Evolutionary conservation across 2,888 invertebrate species (phyloP).

Genomic region (Lumbricus terrestris): DNA sequence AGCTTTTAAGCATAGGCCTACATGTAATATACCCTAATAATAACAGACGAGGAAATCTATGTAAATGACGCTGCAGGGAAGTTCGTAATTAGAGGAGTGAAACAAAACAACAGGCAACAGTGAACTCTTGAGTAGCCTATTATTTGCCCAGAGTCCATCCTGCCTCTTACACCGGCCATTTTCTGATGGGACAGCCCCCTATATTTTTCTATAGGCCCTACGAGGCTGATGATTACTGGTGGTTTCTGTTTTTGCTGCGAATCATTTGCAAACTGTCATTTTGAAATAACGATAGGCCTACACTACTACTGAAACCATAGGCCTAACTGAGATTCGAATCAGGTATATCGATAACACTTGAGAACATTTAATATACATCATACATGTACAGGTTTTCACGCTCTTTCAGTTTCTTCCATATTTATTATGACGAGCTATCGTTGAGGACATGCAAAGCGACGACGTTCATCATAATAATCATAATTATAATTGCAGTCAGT

Average conservation of each 20-base stretch:
- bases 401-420: not conserved
- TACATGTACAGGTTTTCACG: not conserved
- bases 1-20: not conserved
- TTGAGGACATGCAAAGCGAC: not conserved
- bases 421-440: too few relatives aligned
- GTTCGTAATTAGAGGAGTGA: not conserved
- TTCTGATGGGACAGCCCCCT: too few relatives aligned
- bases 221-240: not conserved
- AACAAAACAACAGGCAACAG: too few relatives aligned
- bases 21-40: not conserved
- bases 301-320: not conserved
- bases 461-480: not conserved
- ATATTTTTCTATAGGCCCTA: too few relatives aligned
- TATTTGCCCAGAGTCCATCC: too few relatives aligned
- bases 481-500: too few relatives aligned
- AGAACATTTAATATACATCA: not conserved
- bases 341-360: not conserved
- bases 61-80: not conserved
- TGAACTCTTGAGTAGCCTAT: too few relatives aligned
- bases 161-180: too few relatives aligned
- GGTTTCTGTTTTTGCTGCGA: not conserved
- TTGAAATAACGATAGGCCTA: not conserved
- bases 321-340: not conserved
- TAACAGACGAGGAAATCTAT: not conserved
- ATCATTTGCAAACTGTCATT: not conserved